Evolutionary conservation across 2,113 vertebrate genomes (phyloP).

Genomic region (Alectura lathami): DNA sequence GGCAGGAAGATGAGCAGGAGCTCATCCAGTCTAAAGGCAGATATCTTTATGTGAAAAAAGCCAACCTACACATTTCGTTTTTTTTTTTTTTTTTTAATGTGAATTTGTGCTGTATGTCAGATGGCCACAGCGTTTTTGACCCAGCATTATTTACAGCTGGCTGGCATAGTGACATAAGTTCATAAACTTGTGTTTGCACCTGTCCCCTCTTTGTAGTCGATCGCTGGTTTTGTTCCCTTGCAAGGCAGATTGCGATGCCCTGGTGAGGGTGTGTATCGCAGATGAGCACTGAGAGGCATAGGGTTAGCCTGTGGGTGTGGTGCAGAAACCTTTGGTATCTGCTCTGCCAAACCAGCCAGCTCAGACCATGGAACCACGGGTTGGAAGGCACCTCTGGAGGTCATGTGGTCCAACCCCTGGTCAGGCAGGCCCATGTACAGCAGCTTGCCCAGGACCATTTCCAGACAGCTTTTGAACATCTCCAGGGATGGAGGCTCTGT

Average conservation of each 20-base stretch:
- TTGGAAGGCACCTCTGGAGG: neutral
- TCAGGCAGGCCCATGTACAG: neutral
- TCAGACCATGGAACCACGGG: neutral
- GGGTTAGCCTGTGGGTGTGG: neutral
- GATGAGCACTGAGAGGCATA: neutral
- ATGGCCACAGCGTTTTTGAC: neutral
- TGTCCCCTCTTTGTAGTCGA: neutral
- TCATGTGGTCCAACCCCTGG: neutral
- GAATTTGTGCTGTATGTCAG: neutral
- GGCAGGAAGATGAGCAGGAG: neutral
- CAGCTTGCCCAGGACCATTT: neutral
- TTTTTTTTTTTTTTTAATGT: neutral
- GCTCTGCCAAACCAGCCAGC: neutral
- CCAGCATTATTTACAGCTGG: neutral
- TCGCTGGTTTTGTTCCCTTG: neutral
- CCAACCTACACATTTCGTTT: neutral
- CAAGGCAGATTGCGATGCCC: neutral
- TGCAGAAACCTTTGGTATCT: neutral
- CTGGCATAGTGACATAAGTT: neutral
- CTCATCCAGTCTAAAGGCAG: neutral
- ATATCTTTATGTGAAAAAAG: neutral
- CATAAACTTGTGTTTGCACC: neutral
- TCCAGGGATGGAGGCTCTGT: neutral
- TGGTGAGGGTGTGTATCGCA: neutral
- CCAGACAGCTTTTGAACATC: neutral